Evolutionary conservation across 2,888 invertebrate species (phyloP).

Genomic region (Adelognathus sp.): DNA sequence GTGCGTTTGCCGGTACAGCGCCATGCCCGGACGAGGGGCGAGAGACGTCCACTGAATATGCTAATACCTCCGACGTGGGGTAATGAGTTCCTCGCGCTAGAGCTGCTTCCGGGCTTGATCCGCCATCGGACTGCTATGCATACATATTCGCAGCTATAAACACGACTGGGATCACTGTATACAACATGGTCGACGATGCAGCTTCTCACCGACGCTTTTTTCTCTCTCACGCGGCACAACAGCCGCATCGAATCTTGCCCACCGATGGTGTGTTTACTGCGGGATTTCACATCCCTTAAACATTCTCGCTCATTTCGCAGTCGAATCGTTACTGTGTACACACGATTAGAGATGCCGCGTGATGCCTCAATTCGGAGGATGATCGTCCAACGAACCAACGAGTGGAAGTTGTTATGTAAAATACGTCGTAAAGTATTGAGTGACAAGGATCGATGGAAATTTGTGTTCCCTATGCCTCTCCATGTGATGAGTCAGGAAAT

Average conservation of each 20-base stretch:
- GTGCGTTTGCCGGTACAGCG: conserved; percentile 57
- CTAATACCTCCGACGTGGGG: conserved; percentile 76
- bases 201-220: background rate
- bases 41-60: conserved; percentile 78
- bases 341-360: background rate
- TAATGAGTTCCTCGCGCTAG: conserved; percentile 79
- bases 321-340: background rate
- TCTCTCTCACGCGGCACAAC: conserved; percentile 11
- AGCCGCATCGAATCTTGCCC: conserved; percentile 38
- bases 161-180: conserved; percentile 74
- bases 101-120: conserved; percentile 45
- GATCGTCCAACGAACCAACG: background rate
- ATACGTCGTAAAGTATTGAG: background rate
- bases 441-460: background rate
- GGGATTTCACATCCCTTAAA: conserved; percentile 35
- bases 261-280: conserved; percentile 43
- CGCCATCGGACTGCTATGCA: conserved; percentile 74
- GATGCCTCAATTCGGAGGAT: background rate
- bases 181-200: conserved; percentile 49
- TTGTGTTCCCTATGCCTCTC: too few relatives aligned
- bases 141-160: conserved; percentile 79
- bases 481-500: too few relatives aligned
- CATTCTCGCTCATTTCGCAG: conserved; percentile 20
- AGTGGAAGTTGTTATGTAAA: background rate
- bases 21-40: conserved; percentile 55